Conservation (phyloP, 1,140 invertebrate species). For the Lepidostoma basale region DNA sequence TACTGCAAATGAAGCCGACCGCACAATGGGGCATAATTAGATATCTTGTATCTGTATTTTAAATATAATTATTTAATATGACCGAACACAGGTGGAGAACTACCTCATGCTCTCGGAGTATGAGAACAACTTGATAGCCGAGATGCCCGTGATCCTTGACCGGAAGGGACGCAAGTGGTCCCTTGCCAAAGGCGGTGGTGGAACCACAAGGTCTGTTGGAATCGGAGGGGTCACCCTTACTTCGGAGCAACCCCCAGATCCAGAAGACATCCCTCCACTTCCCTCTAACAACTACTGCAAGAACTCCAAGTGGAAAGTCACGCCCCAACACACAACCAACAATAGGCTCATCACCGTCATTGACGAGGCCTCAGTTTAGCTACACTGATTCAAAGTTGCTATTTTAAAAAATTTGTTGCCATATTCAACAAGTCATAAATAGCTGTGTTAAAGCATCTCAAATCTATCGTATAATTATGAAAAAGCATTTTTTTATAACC, state of each 20-base stretch:
- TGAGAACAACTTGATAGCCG: conserved; percentile 83
- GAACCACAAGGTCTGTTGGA: conserved; percentile 25
- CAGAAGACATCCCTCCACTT: conserved; percentile 51
- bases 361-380: conserved; percentile 70
- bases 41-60: no score
- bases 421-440: no score
- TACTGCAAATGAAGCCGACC: no score
- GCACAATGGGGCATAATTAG: no score
- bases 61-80: not conserved
- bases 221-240: conserved; percentile 42
- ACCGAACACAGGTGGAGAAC: conserved; percentile 68
- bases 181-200: conserved; percentile 62
- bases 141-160: conserved; percentile 75
- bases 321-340: conserved; percentile 59
- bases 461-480: no score
- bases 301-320: conserved; percentile 58
- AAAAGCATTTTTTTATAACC: no score
- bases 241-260: conserved; percentile 34
- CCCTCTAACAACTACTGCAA: conserved; percentile 49
- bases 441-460: no score
- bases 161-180: conserved; percentile 74
- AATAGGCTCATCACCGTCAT: conserved; percentile 75
- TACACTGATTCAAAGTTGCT: not conserved
- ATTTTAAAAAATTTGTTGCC: no score
- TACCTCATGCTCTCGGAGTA: conserved; percentile 87